Base-by-base conservation (phyloP, 1,140 invertebrate species). In the Rhopalosiphum padi region DNA sequence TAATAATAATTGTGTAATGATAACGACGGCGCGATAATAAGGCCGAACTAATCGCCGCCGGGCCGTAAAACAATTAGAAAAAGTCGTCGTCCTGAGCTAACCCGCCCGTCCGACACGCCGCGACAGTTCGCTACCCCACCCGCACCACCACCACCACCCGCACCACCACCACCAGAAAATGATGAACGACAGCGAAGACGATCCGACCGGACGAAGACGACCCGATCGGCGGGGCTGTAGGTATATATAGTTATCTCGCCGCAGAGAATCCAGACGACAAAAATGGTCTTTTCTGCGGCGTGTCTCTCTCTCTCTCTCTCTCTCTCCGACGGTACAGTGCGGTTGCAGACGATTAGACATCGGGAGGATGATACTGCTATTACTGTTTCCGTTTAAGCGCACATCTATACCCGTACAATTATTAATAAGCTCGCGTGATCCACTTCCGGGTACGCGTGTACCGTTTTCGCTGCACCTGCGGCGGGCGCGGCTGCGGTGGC, bases 31-130 rank as follows among this genome's bases (percentile, higher is more conserved):
- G 25, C 46, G 87, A 88, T 90, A 90, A 90, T 90, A 90, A 18
- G 87, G 87, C 87, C 48, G 87, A 89, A 89, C 87, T 89, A 89
- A 89, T 89, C 87, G 87, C n/a, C 46, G 87, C 48, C 9, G 11
- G 30, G 41, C 86, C 43, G 43, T 25, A 87, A 48, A 35, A 87
- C 46, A 43, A 87, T 30, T 48, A 21, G 25, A 87, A 48, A 85
- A 41, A 23, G 83, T 85, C 83, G 60, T 77, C 60, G 60, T 15
- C 60, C 60, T n/a, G 60, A 77, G n/a, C 60, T 77, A n/a, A 77
- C 60, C 30, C 60, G 41, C 53, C 60, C 11, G 25, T 30, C 30
- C 60, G 60, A 68, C 60, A 68, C 60, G 60, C 60, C 60, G 11
- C 60, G 7, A 30, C 55, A 25, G 55, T 55, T 51, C 30, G 25